Base-by-base conservation (phyloP, 2,113 vertebrate genomes). In the Erythrocercus mccallii region DNA sequence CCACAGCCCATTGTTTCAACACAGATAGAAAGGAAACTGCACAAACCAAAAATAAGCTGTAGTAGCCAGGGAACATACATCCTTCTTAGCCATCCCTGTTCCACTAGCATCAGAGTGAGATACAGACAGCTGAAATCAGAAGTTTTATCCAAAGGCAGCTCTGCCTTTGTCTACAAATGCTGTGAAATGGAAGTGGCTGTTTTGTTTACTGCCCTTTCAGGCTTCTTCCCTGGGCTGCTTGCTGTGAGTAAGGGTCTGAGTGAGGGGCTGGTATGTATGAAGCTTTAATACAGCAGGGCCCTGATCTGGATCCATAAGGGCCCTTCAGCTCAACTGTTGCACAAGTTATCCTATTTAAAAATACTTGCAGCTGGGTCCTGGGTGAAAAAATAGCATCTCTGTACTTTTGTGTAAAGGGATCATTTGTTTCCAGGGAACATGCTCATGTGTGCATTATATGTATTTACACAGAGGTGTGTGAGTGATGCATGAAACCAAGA, bases 21-120 rank as follows among this genome's bases (percentile, higher is more conserved):
- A 50, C 7, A 25, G 45, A 48, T 7, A 42, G 33, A 79, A 81
- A 74, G 24, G 14, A 80, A 77, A 37, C 35, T 15, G 40, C 37
- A 61, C 21, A 68, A 77, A 42, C 27, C 16, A 54, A 85, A 85
- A 85, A 54, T 24, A 35, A 80, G 40, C 24, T 44, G 17, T 60
- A 44, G 31, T 40, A 70, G 68, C 45, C 10, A 2, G 90, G 50
- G 31, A 77, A 9, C 40, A 13, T 10, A 31, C 0, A 2, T 40
- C 50, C 48, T 28, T 45, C n/a, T 57, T 30, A n/a, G 81, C 48
- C 24, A 53, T 23, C 68, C 53, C 31, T 44, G 54, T 16, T 89
- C 72, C 1, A 0, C 40, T 1, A 2, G 24, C 60, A 47, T 62
- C 44, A 33, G 48, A n/a, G 21, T 15, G 14, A 3, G 8, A 53